Conservation (phyloP, 2,888 invertebrate species). For the Fragum fragum region DNA sequence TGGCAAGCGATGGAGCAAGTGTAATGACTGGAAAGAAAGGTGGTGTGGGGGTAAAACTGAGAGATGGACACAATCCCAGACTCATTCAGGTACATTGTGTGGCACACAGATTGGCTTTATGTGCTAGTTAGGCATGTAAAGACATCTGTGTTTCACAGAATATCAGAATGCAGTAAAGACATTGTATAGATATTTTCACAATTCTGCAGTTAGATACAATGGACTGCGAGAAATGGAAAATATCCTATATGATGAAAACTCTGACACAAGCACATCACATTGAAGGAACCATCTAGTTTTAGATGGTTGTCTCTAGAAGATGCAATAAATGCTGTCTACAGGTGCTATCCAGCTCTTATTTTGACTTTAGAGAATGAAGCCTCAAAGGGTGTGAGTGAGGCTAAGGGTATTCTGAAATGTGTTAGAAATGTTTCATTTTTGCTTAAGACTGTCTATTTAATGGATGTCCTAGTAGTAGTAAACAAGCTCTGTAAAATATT, state of each 20-base stretch:
- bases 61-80: conserved; percentile 21
- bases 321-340: conserved; percentile 32
- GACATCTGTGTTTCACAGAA: conserved; percentile 35
- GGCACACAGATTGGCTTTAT: conserved; percentile 39
- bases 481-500: conserved; percentile 29
- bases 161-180: conserved; percentile 42
- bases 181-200: conserved; percentile 47
- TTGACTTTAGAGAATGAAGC: conserved; percentile 31
- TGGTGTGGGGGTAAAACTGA: conserved; percentile 21
- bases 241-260: conserved; percentile 7
- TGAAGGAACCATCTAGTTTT: conserved; percentile 54
- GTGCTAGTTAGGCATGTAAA: conserved; percentile 25
- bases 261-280: conserved; percentile 15
- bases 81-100: conserved; percentile 51
- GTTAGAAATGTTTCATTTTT: conserved; percentile 37
- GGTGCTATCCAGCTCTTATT: conserved; percentile 43
- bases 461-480: conserved; percentile 50
- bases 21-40: conserved; percentile 50
- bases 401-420: conserved; percentile 33
- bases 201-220: conserved; percentile 51
- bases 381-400: conserved; percentile 27
- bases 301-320: conserved; percentile 43
- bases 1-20: conserved; percentile 55
- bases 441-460: conserved; percentile 28
- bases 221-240: conserved; percentile 44